Conservation (phyloP, 37 sponge, comb jelly and placozoan species). For the Dysidea cf. avara region DNA sequence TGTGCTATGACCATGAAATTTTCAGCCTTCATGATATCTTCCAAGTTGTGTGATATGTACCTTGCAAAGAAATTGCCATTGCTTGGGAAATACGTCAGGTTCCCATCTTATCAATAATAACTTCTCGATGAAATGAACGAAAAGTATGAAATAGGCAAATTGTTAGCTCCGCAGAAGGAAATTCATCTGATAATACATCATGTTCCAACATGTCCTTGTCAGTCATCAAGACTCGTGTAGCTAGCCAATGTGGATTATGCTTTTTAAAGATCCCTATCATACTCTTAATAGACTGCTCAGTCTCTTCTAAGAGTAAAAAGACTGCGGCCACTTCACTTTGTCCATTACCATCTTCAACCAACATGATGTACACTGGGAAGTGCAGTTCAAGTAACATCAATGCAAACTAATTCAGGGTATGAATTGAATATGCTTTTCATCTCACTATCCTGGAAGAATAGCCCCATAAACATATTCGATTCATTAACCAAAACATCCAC, state of each 20-base stretch:
- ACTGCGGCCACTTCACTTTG: constrained; percentile 32
- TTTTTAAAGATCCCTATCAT: constrained; percentile 39
- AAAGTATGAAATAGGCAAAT: constrained; percentile 56
- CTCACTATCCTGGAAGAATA: constrained; percentile 26
- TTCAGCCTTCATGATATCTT: too few relatives aligned
- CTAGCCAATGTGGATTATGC: constrained; percentile 21
- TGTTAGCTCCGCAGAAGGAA: constrained; percentile 24
- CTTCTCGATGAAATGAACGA: constrained; percentile 29
- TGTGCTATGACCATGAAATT: too few relatives aligned
- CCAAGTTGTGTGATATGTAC: too few relatives aligned
- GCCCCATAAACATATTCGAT: constrained; percentile 20
- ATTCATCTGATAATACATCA: constrained; percentile 5
- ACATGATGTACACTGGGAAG: constrained; percentile 14
- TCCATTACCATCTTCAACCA: constrained; percentile 24
- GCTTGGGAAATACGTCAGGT: too few relatives aligned
- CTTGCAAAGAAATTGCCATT: too few relatives aligned
- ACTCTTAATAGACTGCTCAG: constrained; percentile 1
- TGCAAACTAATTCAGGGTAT: constrained; percentile 33
- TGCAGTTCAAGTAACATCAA: constrained; percentile 36
- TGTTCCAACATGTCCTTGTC: constrained; percentile 46
- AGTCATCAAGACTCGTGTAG: constrained; percentile 21
- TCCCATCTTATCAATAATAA: constrained; percentile 42
- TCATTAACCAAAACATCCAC: constrained; percentile 25
- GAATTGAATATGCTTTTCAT: constrained; percentile 30
- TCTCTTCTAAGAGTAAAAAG: too few relatives aligned